Percentiles rank a stretch among this genome's conserved stretches.
phyloP scores from a whole-genome alignment of 2,888 invertebrate species.

The Drosophila putrida region DNA sequence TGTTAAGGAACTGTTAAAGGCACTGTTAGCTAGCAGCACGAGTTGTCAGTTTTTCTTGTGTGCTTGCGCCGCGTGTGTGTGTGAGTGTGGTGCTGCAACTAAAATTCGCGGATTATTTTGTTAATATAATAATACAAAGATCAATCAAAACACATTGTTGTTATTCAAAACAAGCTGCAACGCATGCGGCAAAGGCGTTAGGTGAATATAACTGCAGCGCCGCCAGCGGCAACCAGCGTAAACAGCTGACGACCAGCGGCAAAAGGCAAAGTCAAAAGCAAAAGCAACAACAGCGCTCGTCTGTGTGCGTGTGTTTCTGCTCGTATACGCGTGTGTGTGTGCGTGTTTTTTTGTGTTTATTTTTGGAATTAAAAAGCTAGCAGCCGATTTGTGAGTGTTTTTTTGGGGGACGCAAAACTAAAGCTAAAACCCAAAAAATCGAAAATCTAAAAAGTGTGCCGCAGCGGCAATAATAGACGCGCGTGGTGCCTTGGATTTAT shows the following conservation, averaged over 20 bases:
- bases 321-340: slow-evolving; percentile 40
- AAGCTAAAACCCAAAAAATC: slow-evolving; percentile 52
- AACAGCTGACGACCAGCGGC: slow-evolving; percentile 59
- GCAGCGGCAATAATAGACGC: slow-evolving; percentile 80
- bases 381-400: slow-evolving; percentile 60
- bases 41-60: slow-evolving; percentile 63
- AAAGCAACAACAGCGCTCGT: slow-evolving; percentile 20
- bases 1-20: slow-evolving; percentile 42
- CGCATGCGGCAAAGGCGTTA: slow-evolving; percentile 28
- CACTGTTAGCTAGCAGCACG: slow-evolving; percentile 57
- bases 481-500: slow-evolving; percentile 80
- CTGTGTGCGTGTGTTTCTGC: slow-evolving; percentile 38
- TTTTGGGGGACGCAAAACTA: slow-evolving; percentile 46
- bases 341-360: slow-evolving; percentile 78
- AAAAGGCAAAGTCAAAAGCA: slow-evolving; percentile 19
- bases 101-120: slow-evolving; percentile 43
- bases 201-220: slow-evolving; percentile 26
- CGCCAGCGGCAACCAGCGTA: slow-evolving; percentile 37
- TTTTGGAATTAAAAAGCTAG: slow-evolving; percentile 77
- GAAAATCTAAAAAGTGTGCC: slow-evolving; percentile 60
- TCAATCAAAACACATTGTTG: slow-evolving; percentile 10
- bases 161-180: slow-evolving; percentile 20
- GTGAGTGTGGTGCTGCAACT: slow-evolving; percentile 56
- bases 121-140: slow-evolving; percentile 37
- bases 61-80: slow-evolving; percentile 64